phyloP scores from a whole-genome alignment of 2,888 invertebrate genomes.

The Apeira syringaria region DNA sequence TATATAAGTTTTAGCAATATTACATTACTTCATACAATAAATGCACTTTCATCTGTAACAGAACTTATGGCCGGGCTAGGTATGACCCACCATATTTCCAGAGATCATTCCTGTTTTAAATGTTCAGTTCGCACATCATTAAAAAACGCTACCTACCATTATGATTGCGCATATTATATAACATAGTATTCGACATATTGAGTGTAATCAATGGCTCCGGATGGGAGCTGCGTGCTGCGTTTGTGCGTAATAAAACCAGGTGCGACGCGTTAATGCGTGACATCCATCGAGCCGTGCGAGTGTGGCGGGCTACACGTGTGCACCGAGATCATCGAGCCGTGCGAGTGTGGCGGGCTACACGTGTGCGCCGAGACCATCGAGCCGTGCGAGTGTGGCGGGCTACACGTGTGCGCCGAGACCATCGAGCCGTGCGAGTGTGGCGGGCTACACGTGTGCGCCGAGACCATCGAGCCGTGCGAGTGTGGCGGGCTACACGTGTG shows the following conservation, averaged over 20 bases:
- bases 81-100: too few relatives aligned
- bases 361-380: constrained; percentile 58
- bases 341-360: constrained; percentile 61
- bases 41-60: too few relatives aligned
- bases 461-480: constrained; percentile 71
- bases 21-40: too few relatives aligned
- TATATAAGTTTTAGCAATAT: too few relatives aligned
- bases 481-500: constrained; percentile 56
- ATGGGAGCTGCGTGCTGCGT: constrained; percentile 49
- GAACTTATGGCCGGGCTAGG: too few relatives aligned
- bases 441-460: constrained; percentile 50
- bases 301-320: constrained; percentile 56
- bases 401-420: constrained; percentile 47
- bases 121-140: too few relatives aligned
- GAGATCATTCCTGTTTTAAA: too few relatives aligned
- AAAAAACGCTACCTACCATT: constrained; percentile 1
- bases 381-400: constrained; percentile 70
- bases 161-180: constrained; percentile 36
- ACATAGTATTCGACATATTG: constrained; percentile 54
- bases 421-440: constrained; percentile 72
- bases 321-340: constrained; percentile 68
- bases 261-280: constrained; percentile 70
- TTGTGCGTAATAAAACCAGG: constrained; percentile 74
- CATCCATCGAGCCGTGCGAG: constrained; percentile 67
- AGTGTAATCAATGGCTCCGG: constrained; percentile 63